phyloP scores from a whole-genome alignment of 1,140 invertebrate genomes.

The Papilio dardanus region DNA sequence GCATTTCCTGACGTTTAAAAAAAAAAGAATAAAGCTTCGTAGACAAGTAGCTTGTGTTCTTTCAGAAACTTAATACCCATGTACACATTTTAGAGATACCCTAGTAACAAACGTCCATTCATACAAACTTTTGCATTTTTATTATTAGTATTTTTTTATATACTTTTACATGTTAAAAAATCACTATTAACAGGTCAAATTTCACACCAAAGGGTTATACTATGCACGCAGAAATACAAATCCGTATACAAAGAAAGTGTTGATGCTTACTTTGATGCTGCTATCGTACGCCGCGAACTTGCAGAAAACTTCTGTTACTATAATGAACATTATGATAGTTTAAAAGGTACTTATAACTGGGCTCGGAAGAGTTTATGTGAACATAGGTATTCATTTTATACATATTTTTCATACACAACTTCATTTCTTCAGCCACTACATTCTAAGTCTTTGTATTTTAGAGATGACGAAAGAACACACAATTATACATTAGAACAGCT shows the following conservation, averaged over 20 bases:
- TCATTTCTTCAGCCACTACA: no score
- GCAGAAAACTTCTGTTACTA: constrained; percentile 97
- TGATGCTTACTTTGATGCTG: constrained; percentile 92
- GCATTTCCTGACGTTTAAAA: no score
- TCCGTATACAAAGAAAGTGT: constrained; percentile 86
- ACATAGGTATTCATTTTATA: constrained; percentile 79
- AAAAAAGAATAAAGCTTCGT: no score
- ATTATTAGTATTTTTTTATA: background rate
- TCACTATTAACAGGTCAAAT: constrained; percentile 86
- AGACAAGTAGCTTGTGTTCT: no score
- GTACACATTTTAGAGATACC: no score
- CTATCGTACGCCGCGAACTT: constrained; percentile 92
- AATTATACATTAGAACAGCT: constrained; percentile 89
- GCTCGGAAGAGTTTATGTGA: constrained; percentile 90
- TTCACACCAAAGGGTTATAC: constrained; percentile 90
- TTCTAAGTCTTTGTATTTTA: no score
- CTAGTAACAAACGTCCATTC: no score
- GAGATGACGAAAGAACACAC: constrained; percentile 90
- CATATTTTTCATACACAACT: no score
- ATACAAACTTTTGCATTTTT: no score
- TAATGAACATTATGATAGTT: constrained; percentile 92
- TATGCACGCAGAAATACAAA: constrained; percentile 88
- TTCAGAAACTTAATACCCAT: no score
- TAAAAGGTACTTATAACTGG: constrained; percentile 91
- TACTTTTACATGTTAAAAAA: background rate